A percentile compares a stretch with the other conserved stretches of the same genome.
These are phyloP conservation scores for Ladona fulva DNA, from an alignment of 1,140 invertebrate genomes.

Conservation along the genomic window DNA sequence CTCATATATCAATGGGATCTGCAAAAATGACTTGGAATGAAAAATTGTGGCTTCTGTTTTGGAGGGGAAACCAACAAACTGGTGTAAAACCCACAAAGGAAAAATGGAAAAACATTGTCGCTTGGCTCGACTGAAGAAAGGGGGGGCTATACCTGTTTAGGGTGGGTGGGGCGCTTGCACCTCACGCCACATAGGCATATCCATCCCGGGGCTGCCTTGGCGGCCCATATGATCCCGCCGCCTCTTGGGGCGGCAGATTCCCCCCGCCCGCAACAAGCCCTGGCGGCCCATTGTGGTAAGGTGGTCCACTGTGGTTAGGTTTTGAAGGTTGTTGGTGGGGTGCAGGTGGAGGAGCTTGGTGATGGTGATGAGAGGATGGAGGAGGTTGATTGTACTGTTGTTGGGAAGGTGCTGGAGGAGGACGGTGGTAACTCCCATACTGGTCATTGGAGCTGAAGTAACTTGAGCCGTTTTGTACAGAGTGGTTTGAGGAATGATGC, in stretches of 20 bases:
- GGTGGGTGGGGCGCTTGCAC: background rate
- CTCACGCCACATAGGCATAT: constrained; percentile 7
- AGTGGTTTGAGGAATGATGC: background rate
- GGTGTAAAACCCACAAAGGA: constrained; percentile 4
- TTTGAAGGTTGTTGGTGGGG: background rate
- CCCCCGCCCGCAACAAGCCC: background rate
- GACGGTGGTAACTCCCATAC: background rate
- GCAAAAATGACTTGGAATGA: background rate
- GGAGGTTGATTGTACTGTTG: background rate
- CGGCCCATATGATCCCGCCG: constrained; percentile 4
- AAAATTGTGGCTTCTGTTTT: background rate
- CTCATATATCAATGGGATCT: no score
- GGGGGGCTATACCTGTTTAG: constrained; percentile 6
- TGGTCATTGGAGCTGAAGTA: background rate
- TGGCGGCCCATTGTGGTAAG: background rate
- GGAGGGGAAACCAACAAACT: background rate
- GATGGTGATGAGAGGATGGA: background rate
- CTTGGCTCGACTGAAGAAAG: background rate
- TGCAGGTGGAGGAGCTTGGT: background rate
- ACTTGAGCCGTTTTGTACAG: background rate
- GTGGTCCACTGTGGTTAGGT: background rate
- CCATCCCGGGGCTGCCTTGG: background rate
- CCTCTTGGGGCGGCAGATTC: constrained; percentile 5
- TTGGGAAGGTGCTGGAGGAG: background rate
- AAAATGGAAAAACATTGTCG: constrained; percentile 1